Base-by-base conservation (phyloP, 2,113 vertebrate genomes). In the human (Homo sapiens) region DNA sequence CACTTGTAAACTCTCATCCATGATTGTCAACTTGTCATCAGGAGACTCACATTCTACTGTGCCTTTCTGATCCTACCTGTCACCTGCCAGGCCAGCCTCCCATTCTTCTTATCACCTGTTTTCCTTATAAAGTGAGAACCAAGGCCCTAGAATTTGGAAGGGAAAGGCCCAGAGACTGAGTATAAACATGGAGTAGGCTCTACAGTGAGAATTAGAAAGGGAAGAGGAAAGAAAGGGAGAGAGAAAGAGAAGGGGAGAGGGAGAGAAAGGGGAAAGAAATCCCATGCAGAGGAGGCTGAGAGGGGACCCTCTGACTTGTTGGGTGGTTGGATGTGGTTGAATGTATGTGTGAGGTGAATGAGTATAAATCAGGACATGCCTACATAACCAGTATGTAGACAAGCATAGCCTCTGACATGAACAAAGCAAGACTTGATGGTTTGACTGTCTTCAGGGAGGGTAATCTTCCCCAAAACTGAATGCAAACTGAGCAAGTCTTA, bases 381-480 rank as follows among this genome's bases (percentile, higher is more conserved):
- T 79, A 35, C 48, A n/a, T 82, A 96, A 94, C 79, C 22, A 92
- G 73, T 78, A 79, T 52, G 7, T 35, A 82, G 50, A 73, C 12
- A 78, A 61, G 45, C 76, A n/a, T 79, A 87, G 25, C 48, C 55
- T 94, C 55, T 16, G 48, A 82, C 2, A 0, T 80, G 55, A 93
- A 68, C 59, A 92, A 87, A 96, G 48, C 35, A 94, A 79, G 38
- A 32, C 86, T 96, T 52, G 32, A 89, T 79, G 84, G 38, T 85
- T 95, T 81, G 48, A 52, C 68, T 93, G 93, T 94, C 22, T 96
- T 94, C 75, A 80, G 50, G 17, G 79, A 96, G 8, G 32, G 11
- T 57, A 90, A 38, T 96, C 87, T 75, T 90, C 10, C 61, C 68
- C 2, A 96, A 81, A 94, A 38, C 59, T 30, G 40, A 14, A 82